phyloP scores from a whole-genome alignment of 2,888 invertebrate genomes.

The Spatulosminthurus flaviceps region DNA sequence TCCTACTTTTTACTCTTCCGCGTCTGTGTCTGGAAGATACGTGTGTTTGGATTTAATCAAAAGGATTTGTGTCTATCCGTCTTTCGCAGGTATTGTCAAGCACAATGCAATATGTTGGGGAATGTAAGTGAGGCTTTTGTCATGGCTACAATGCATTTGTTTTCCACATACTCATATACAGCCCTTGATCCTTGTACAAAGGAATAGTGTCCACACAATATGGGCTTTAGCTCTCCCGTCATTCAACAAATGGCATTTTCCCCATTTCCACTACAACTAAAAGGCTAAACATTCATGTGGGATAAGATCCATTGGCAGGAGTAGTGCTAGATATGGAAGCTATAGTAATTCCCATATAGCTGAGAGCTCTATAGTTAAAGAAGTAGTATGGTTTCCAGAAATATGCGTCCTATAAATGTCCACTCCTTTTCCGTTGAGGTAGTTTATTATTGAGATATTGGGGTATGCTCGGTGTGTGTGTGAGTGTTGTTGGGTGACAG shows the following conservation, averaged over 20 bases:
- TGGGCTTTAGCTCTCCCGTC: neutral
- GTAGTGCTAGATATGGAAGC: no score
- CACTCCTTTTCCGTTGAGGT: neutral
- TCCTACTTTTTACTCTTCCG: neutral
- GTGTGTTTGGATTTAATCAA: conserved; percentile 41
- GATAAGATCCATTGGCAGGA: no score
- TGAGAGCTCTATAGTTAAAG: no score
- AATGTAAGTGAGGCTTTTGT: neutral
- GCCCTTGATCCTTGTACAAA: neutral
- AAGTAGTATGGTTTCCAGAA: no score
- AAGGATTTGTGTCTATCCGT: conserved; percentile 38
- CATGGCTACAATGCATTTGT: neutral
- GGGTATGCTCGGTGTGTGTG: conserved; percentile 1
- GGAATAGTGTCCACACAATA: neutral
- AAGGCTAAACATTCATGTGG: no score
- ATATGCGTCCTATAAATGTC: no score
- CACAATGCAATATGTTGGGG: conserved; percentile 1
- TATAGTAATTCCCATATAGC: no score
- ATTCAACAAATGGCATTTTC: conserved; percentile 18
- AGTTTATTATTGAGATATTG: conserved; percentile 15
- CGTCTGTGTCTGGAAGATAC: conserved; percentile 32
- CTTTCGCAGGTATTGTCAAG: conserved; percentile 29
- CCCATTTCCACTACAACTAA: no score
- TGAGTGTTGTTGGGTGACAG: conserved; percentile 5
- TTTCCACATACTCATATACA: no score